Base-by-base conservation (phyloP, 35 echinoderm and acorn worm species). In the Heliocidaris tuberculata region DNA sequence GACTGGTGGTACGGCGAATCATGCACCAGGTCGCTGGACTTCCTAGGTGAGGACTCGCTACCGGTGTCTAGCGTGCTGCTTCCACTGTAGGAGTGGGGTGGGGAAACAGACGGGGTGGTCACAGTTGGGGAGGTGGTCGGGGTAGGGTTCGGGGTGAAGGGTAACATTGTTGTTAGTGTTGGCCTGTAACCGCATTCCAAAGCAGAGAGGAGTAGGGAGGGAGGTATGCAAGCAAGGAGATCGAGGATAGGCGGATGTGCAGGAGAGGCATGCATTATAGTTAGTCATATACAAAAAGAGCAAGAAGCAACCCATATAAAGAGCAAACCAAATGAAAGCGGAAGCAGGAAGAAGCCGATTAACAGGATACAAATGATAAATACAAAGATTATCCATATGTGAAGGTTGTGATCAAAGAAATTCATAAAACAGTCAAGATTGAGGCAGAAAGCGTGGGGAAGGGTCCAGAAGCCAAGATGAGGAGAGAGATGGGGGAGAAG, bases 1-100 rank as follows among this genome's bases (percentile, higher is more conserved):
- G 91, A 49, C 17, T 50, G 91, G 48, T 93, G 91, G 91, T 93
- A 93, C 30, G 91, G 30, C 12, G 97, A 97, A 7, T 96, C 97
- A 31, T 48, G 31, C 13, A 94, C 94, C 24, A 96, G 87, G 32
- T 97, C 95, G 7, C 52, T 59, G 93, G 27, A 92, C 85, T 97
- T 97, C 5, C 92, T 86, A 17, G 97, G 97, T 16, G 97, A 97
- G 10, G 97, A 97, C 60, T 97, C 97, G 92, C 97, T 97, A 10
- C 47, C 71, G 35, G 97, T 97, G 47, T 97, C 97, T 15, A 97
- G 54, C 90, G 97, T 97, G 59, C 97, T 97, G 95, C 97, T 97
- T 27, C 97, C 97, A 47, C 97, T 97, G 94, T 97, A 97, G 88
- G 97, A 95, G 92, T 88, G 97, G 94, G 97, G 97, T 48, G 97